phyloP scores from a whole-genome alignment of 2,113 vertebrate genomes.

The Antechinus flavipes region DNA sequence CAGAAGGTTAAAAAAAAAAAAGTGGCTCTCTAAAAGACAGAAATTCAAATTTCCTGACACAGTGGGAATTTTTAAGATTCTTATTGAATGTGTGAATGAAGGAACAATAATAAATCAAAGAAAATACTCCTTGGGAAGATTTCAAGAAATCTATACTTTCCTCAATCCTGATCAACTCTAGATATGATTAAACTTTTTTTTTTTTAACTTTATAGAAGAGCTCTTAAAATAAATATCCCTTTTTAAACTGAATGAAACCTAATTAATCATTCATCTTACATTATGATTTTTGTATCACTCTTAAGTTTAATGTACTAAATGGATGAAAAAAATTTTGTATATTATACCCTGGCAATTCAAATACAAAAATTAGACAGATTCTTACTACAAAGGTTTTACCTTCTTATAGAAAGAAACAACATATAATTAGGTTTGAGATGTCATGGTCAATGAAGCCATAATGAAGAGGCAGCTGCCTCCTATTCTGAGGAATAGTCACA shows the following conservation, averaged over 20 bases:
- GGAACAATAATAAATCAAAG: slow-evolving; percentile 32
- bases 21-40: no score
- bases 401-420: neutral
- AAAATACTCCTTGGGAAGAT: neutral
- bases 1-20: no score
- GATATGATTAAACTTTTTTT: slow-evolving; percentile 23
- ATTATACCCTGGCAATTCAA: neutral
- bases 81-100: slow-evolving; percentile 39
- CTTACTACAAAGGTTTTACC: neutral
- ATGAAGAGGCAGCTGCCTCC: neutral
- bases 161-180: slow-evolving; percentile 32
- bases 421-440: neutral
- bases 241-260: neutral
- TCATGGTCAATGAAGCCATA: neutral
- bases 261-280: neutral
- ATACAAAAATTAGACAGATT: neutral
- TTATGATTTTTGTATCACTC: neutral
- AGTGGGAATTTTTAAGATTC: neutral
- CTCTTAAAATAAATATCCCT: neutral
- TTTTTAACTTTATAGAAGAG: slow-evolving; percentile 18
- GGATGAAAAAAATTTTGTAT: neutral
- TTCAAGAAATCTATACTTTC: slow-evolving; percentile 36
- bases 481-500: neutral
- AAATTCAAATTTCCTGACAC: neutral
- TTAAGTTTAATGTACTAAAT: neutral